phyloP scores from a whole-genome alignment of 1,140 invertebrate species.

The Pachyrhynchus sulphureomaculatus region DNA sequence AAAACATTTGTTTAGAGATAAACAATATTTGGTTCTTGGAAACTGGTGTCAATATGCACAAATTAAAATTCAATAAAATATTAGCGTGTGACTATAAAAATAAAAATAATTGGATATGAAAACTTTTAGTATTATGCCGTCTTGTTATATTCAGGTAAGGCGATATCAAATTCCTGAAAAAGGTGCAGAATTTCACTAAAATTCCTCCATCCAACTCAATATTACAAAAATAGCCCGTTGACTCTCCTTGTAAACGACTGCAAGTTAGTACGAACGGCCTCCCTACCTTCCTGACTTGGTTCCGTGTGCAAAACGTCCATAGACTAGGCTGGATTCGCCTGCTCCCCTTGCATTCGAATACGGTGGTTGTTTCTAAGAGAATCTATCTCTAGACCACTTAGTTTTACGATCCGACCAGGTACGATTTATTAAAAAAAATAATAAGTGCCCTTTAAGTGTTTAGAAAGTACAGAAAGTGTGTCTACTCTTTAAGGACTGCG shows the following conservation, averaged over 20 bases:
- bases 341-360: conserved; percentile 48
- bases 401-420: conserved; percentile 50
- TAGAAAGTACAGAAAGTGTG: neutral
- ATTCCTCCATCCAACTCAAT: conserved; percentile 35
- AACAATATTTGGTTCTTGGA: too few species aligned
- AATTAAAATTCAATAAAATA: too few species aligned
- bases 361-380: conserved; percentile 52
- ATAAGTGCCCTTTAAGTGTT: conserved; percentile 13
- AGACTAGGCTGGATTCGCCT: conserved; percentile 45
- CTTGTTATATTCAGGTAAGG: conserved; percentile 28
- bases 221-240: conserved; percentile 47
- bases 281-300: conserved; percentile 39
- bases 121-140: too few species aligned
- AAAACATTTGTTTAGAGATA: too few species aligned
- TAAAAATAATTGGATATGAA: too few species aligned
- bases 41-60: too few species aligned
- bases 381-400: conserved; percentile 45
- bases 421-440: conserved; percentile 23
- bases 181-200: conserved; percentile 48
- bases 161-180: conserved; percentile 48
- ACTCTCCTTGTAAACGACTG: conserved; percentile 42
- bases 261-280: conserved; percentile 28
- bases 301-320: conserved; percentile 52
- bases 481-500: neutral
- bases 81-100: too few species aligned